Percentiles rank a stretch among this genome's conserved stretches.
These are phyloP conservation scores for Tetraodon nigroviridis DNA, from an alignment of 2,113 vertebrate genomes.

Conservation along the genomic window DNA sequence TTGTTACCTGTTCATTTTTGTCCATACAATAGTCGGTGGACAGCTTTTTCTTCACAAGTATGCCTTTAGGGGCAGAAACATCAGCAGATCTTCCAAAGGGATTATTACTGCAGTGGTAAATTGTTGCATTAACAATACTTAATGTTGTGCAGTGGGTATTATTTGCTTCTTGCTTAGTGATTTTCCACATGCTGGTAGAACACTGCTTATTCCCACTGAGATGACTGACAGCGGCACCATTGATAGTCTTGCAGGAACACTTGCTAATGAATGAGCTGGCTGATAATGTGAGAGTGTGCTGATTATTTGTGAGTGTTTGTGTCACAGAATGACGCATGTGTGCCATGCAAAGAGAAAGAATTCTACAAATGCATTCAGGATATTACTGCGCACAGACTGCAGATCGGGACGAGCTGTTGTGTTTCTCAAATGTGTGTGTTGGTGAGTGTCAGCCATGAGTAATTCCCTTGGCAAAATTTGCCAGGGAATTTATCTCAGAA, in stretches of 20 bases:
- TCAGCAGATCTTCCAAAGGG: background rate
- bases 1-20: background rate
- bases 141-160: background rate
- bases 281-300: constrained; percentile 28
- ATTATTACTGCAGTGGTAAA: too few species aligned
- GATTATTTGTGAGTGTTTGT: constrained; percentile 35
- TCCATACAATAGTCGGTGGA: background rate
- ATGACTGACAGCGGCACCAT: constrained; percentile 23
- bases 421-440: constrained; percentile 8
- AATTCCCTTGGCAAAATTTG: constrained; percentile 35
- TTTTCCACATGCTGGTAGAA: constrained; percentile 21
- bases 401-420: constrained; percentile 45
- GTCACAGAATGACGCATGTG: constrained; percentile 12
- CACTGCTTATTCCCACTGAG: constrained; percentile 1
- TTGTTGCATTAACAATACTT: too few species aligned
- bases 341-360: constrained; percentile 32
- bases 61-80: constrained; percentile 2
- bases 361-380: constrained; percentile 33
- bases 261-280: constrained; percentile 17
- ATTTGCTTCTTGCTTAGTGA: background rate
- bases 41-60: too few species aligned
- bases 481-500: constrained; percentile 38
- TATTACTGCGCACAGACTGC: constrained; percentile 27
- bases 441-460: constrained; percentile 17
- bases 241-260: constrained; percentile 28